These are phyloP conservation scores for Corythornis vintsioides DNA, from an alignment of 2,113 vertebrate genomes.

Conservation along the genomic window DNA sequence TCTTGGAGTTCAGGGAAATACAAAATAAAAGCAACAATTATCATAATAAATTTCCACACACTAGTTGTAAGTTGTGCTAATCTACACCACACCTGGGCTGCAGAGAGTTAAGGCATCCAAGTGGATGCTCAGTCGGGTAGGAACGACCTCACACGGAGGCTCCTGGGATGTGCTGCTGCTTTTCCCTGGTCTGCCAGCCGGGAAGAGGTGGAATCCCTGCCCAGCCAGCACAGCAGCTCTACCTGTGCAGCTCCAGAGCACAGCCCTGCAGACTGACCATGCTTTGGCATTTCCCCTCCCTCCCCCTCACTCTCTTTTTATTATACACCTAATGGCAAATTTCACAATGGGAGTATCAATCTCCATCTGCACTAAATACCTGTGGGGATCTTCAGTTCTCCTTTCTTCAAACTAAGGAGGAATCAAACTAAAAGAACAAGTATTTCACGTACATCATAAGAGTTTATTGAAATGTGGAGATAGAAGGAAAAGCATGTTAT, in stretches of 20 bases:
- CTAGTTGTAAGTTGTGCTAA: conserved; percentile 79
- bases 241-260: not conserved
- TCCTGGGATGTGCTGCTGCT: conserved; percentile 40
- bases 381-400: conserved; percentile 41
- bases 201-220: conserved; percentile 16
- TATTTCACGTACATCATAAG: conserved; percentile 26
- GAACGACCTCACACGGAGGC: conserved; percentile 38
- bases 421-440: conserved; percentile 57
- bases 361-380: conserved; percentile 41
- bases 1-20: conserved; percentile 83
- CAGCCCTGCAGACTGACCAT: not conserved
- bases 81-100: conserved; percentile 81
- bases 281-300: not conserved
- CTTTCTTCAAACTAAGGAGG: conserved; percentile 28
- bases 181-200: conserved; percentile 60
- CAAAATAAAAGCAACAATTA: conserved; percentile 87
- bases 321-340: not conserved
- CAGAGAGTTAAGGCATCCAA: conserved; percentile 65
- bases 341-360: conserved; percentile 52
- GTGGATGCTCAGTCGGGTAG: conserved; percentile 64
- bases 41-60: conserved; percentile 83
- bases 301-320: not conserved
- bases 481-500: not conserved
- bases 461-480: conserved; percentile 11
- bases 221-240: conserved; percentile 20